Conservation (phyloP, 1,140 invertebrate species). For the Drosophila virilis region DNA sequence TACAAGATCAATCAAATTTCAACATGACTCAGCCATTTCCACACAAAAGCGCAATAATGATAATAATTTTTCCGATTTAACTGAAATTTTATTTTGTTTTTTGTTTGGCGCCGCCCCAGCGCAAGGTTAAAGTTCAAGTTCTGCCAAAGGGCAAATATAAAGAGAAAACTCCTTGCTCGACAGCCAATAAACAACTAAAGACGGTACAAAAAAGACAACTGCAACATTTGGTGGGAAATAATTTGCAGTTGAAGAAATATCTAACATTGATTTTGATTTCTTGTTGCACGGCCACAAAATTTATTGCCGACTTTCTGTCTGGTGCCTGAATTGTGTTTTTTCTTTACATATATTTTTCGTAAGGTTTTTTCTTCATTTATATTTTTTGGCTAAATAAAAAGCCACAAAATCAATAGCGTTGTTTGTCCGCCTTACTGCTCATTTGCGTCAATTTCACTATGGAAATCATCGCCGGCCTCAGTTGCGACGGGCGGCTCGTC, state of each 20-base stretch:
- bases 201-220: background rate
- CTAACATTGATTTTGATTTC: conserved; percentile 18
- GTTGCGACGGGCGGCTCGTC: conserved; percentile 26
- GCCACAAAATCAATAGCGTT: conserved; percentile 64
- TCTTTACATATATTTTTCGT: conserved; percentile 16
- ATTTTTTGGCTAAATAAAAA: conserved; percentile 49
- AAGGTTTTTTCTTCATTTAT: conserved; percentile 24
- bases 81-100: conserved; percentile 21
- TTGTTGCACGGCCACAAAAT: conserved; percentile 27
- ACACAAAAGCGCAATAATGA: conserved; percentile 44
- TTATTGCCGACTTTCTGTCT: conserved; percentile 35
- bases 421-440: conserved; percentile 49
- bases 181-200: conserved; percentile 15
- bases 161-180: conserved; percentile 33
- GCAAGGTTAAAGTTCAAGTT: conserved; percentile 70
- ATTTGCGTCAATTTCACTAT: conserved; percentile 71
- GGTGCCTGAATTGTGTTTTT: conserved; percentile 21
- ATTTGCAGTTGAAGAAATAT: conserved; percentile 43
- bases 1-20: conserved; percentile 54
- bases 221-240: conserved; percentile 60
- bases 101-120: conserved; percentile 18
- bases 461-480: conserved; percentile 51
- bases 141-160: conserved; percentile 60
- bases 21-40: conserved; percentile 63
- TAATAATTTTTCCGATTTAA: conserved; percentile 55